These are phyloP conservation scores for Neoseiulus cucumeris DNA, from an alignment of 1,140 invertebrate species.

Conservation along the genomic window DNA sequence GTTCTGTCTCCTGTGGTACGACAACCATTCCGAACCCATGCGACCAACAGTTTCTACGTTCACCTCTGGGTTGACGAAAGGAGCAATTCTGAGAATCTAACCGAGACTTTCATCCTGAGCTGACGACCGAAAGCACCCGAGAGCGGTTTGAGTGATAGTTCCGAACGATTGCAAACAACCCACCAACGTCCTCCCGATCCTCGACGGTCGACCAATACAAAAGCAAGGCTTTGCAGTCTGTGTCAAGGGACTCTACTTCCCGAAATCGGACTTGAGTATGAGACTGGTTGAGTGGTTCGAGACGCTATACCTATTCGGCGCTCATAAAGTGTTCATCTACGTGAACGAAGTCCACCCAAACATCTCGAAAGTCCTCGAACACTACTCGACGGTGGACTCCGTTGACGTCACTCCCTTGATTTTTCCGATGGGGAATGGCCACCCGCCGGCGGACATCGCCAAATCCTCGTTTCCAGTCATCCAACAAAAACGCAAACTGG, in stretches of 20 bases:
- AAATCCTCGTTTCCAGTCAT: neutral
- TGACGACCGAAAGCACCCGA: no score
- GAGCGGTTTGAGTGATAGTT: no score
- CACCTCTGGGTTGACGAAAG: no score
- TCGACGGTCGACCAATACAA: no score
- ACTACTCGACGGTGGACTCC: constrained; percentile 9
- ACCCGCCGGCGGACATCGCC: neutral
- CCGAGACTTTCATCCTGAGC: no score
- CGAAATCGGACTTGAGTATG: constrained; percentile 13
- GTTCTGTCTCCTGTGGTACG: no score
- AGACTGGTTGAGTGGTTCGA: constrained; percentile 13
- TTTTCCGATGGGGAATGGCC: neutral
- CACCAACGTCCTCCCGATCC: no score
- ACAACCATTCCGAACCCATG: no score
- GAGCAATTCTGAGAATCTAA: no score
- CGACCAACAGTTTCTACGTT: no score
- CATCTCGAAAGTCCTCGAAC: neutral
- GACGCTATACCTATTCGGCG: constrained; percentile 9
- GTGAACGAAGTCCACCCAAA: neutral
- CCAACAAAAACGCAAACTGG: neutral
- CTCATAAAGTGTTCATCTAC: constrained; percentile 13
- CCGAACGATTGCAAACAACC: no score
- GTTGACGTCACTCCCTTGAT: constrained; percentile 6
- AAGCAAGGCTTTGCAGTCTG: constrained; percentile 11
- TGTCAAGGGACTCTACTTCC: constrained; percentile 12